A percentile compares a stretch with the other conserved stretches of the same genome.
Conservation (phyloP, 1,140 invertebrate species). For the Sinonovacula constricta region DNA sequence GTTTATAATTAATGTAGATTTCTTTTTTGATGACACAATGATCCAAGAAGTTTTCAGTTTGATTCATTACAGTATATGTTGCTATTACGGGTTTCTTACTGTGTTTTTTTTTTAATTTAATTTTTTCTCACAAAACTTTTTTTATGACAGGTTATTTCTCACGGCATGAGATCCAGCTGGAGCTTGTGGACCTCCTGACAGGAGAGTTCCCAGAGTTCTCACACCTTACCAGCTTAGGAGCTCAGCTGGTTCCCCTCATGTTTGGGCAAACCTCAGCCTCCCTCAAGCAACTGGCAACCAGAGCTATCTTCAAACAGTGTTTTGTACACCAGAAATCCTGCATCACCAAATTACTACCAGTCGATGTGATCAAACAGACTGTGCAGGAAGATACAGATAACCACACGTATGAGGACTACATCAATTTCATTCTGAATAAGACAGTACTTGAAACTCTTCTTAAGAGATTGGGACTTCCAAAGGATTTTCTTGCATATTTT, state of each 20-base stretch:
- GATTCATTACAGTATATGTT: too few relatives aligned
- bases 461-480: slow-evolving; percentile 58
- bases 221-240: slow-evolving; percentile 55
- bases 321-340: slow-evolving; percentile 61
- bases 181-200: slow-evolving; percentile 60
- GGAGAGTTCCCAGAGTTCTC: slow-evolving; percentile 67
- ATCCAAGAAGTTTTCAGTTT: too few relatives aligned
- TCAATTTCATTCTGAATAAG: slow-evolving; percentile 63
- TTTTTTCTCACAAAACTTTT: too few relatives aligned
- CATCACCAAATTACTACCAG: slow-evolving; percentile 62
- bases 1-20: too few relatives aligned
- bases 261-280: slow-evolving; percentile 66
- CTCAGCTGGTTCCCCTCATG: slow-evolving; percentile 61
- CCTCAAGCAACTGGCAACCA: slow-evolving; percentile 62
- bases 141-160: slow-evolving; percentile 72
- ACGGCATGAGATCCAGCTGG: slow-evolving; percentile 64
- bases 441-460: slow-evolving; percentile 63
- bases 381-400: slow-evolving; percentile 56
- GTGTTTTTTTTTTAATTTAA: too few relatives aligned
- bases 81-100: too few relatives aligned
- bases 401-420: slow-evolving; percentile 68
- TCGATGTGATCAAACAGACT: slow-evolving; percentile 56
- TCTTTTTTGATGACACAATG: too few relatives aligned
- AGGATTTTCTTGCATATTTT: slow-evolving; percentile 62
- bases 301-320: slow-evolving; percentile 64